Evolutionary conservation across 2,797 vertebrate species (phyloP).

Genomic region (Melanotaenia maccullochi): DNA sequence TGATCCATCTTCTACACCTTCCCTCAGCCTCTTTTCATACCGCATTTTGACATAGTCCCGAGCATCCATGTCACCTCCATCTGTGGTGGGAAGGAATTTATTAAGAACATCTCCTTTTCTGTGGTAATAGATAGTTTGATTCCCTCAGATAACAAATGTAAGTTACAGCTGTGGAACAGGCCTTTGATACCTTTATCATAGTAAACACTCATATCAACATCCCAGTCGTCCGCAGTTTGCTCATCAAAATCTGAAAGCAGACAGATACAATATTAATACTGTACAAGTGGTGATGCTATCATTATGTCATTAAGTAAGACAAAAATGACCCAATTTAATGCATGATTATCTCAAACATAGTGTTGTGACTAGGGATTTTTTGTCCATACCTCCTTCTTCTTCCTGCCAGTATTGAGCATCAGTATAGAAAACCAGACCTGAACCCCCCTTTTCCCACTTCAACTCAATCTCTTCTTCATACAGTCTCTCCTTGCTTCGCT

Average conservation of each 20-base stretch:
- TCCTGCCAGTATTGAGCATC: constrained; percentile 97
- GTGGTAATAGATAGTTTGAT: not conserved
- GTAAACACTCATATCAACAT: constrained; percentile 97
- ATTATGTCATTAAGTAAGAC: no score
- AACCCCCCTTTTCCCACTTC: constrained; percentile 98
- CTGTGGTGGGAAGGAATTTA: constrained; percentile 66
- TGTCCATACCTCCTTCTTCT: constrained; percentile 87
- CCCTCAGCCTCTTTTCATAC: constrained; percentile 87
- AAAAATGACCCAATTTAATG: no score
- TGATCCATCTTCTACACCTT: constrained; percentile 82
- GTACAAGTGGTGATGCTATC: no score
- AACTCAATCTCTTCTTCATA: constrained; percentile 96
- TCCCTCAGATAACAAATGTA: not conserved
- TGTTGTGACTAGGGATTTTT: not conserved
- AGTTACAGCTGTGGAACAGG: not conserved
- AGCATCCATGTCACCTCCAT: constrained; percentile 94
- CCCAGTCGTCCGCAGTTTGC: constrained; percentile 96
- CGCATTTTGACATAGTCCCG: constrained; percentile 91
- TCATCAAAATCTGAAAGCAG: constrained; percentile 92
- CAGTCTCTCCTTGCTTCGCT: constrained; percentile 88
- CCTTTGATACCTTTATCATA: constrained; percentile 89
- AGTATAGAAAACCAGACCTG: constrained; percentile 96
- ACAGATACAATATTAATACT: constrained; percentile 17
- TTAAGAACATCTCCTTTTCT: constrained; percentile 21
- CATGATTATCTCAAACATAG: no score